These are phyloP conservation scores for Eupithecia exiguata DNA, from an alignment of 2,888 invertebrate genomes.

Conservation along the genomic window DNA sequence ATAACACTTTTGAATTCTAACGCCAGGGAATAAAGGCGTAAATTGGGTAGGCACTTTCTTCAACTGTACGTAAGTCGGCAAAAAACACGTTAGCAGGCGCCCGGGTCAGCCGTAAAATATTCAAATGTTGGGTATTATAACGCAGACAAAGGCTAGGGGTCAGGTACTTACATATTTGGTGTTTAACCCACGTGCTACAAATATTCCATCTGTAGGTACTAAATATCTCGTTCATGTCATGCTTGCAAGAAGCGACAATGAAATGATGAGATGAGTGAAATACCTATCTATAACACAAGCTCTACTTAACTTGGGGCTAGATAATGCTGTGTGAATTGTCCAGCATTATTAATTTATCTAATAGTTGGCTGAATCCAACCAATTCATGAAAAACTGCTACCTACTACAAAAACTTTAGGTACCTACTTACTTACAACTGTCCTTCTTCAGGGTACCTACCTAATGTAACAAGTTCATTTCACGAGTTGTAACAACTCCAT, in stretches of 20 bases:
- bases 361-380: background rate
- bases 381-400: background rate
- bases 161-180: conserved; percentile 44
- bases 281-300: background rate
- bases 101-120: conserved; percentile 62
- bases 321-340: too few species aligned
- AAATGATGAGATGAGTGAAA: too few species aligned
- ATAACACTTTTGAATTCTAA: conserved; percentile 34
- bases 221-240: conserved; percentile 41
- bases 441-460: background rate
- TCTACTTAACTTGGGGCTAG: too few species aligned
- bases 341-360: too few species aligned
- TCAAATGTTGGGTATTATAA: conserved; percentile 65
- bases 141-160: conserved; percentile 49
- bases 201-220: conserved; percentile 46
- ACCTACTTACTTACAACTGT: background rate
- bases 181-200: conserved; percentile 50
- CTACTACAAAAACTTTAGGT: background rate
- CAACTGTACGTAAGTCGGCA: conserved; percentile 41
- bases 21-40: conserved; percentile 33
- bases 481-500: background rate
- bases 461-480: background rate
- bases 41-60: conserved; percentile 31
- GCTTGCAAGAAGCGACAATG: conserved; percentile 22
- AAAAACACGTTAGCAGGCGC: conserved; percentile 57